Conservation (phyloP, 2,888 invertebrate species). For the Heteromyza rotundicornis region DNA sequence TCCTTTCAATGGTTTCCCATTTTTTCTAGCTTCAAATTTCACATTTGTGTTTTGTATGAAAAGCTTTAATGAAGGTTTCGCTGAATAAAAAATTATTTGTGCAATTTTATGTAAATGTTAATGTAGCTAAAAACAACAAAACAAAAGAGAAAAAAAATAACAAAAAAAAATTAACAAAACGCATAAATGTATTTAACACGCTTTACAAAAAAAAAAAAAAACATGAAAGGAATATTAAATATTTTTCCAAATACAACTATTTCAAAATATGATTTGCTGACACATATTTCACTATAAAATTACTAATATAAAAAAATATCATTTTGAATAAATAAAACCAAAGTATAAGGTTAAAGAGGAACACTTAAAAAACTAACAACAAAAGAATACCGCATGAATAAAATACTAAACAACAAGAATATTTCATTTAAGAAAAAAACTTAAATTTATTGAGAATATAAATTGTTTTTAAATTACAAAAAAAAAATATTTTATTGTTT, state of each 20-base stretch:
- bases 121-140: too few species aligned
- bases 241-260: constrained; percentile 4
- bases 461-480: constrained; percentile 2
- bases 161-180: constrained; percentile 20
- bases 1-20: constrained; percentile 12
- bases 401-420: background rate
- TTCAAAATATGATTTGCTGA: constrained; percentile 1
- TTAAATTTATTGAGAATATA: constrained; percentile 6
- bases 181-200: constrained; percentile 8
- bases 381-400: background rate
- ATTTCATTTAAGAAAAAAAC: background rate
- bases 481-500: constrained; percentile 26
- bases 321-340: background rate
- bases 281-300: background rate
- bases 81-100: constrained; percentile 38
- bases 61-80: constrained; percentile 56
- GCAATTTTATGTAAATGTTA: constrained; percentile 14
- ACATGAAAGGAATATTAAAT: background rate
- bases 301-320: too few species aligned
- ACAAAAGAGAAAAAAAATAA: constrained; percentile 31
- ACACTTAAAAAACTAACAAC: background rate
- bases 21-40: constrained; percentile 20
- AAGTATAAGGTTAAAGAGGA: background rate
- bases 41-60: constrained; percentile 30
- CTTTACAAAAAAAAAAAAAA: too few species aligned